These are phyloP conservation scores for Mechanitis messenoides DNA, from an alignment of 2,888 invertebrate genomes.

Conservation along the genomic window DNA sequence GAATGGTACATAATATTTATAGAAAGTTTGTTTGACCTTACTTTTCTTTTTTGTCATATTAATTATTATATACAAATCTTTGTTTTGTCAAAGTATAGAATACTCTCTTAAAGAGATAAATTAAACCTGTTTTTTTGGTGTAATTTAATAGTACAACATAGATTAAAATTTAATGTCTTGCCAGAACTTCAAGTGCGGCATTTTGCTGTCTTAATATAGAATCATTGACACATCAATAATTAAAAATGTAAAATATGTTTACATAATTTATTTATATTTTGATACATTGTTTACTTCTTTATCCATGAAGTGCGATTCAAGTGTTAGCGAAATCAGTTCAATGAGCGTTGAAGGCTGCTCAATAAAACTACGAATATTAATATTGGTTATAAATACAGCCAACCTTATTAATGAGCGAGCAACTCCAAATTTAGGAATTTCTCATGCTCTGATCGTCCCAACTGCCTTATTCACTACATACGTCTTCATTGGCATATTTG, in stretches of 20 bases:
- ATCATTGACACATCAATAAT: not conserved
- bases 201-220: not conserved
- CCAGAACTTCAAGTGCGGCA: not conserved
- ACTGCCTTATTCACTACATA: constrained; percentile 49
- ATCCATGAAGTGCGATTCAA: constrained; percentile 38
- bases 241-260: too few relatives aligned
- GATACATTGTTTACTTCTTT: constrained; percentile 5
- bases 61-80: too few relatives aligned
- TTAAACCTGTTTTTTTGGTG: too few relatives aligned
- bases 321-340: constrained; percentile 33
- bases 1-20: too few relatives aligned
- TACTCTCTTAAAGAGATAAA: too few relatives aligned
- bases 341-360: constrained; percentile 47
- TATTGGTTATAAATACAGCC: constrained; percentile 52
- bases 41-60: too few relatives aligned
- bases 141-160: not conserved
- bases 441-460: constrained; percentile 52
- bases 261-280: constrained; percentile 14
- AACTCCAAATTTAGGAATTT: constrained; percentile 41
- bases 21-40: too few relatives aligned
- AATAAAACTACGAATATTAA: constrained; percentile 46
- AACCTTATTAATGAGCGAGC: constrained; percentile 55
- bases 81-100: too few relatives aligned
- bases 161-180: not conserved
- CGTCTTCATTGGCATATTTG: constrained; percentile 44